phyloP scores from a whole-genome alignment of 2,113 vertebrate species.

The Narcine bancroftii region DNA sequence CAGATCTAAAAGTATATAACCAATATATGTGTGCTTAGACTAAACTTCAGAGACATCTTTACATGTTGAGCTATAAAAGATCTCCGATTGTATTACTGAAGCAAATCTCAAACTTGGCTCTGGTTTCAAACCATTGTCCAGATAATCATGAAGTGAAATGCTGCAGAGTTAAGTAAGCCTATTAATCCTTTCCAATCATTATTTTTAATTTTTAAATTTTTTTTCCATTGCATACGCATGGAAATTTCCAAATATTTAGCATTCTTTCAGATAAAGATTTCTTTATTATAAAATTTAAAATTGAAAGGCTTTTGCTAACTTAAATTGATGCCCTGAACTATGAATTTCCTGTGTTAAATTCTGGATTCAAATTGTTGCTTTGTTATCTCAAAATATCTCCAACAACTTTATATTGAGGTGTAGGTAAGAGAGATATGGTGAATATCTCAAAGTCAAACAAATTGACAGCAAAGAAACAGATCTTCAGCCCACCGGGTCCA shows the following conservation, averaged over 20 bases:
- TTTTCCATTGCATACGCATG: no score
- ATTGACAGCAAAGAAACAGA: no score
- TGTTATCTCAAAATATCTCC: no score
- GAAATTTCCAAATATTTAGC: neutral
- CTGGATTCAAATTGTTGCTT: no score
- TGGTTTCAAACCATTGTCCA: neutral
- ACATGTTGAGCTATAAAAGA: neutral
- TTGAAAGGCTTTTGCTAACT: neutral
- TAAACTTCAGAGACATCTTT: neutral
- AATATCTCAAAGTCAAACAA: no score
- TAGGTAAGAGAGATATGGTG: no score
- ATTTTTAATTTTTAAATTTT: neutral
- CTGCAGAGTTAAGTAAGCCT: neutral
- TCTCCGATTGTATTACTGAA: neutral
- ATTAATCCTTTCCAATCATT: neutral
- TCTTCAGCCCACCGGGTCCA: no score
- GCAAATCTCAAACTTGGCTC: neutral
- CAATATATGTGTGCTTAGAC: no score
- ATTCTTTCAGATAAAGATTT: neutral
- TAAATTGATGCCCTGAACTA: neutral
- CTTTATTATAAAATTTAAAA: neutral
- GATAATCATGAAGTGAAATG: neutral
- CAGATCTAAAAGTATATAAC: neutral
- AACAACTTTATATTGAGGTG: no score
- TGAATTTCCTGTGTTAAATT: neutral